Conservation (phyloP, 1,140 invertebrate species). For the Drosophila ohnishii region DNA sequence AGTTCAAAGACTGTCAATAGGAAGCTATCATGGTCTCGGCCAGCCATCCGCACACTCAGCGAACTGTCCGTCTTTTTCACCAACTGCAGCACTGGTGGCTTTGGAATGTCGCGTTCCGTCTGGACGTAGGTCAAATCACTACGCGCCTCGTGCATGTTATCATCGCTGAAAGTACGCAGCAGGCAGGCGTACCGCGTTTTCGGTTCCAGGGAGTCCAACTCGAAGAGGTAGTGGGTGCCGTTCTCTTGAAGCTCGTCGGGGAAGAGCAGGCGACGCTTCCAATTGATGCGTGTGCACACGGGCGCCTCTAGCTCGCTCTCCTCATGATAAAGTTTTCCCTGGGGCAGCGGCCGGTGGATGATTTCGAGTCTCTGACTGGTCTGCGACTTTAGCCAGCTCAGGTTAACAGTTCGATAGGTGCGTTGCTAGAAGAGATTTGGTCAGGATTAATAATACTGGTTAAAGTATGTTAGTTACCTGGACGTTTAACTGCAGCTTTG, state of each 20-base stretch:
- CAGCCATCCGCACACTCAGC: conserved; percentile 42
- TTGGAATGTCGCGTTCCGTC: conserved; percentile 63
- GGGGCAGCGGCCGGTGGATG: conserved; percentile 47
- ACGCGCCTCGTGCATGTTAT: conserved; percentile 53
- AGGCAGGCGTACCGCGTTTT: conserved; percentile 63
- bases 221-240: conserved; percentile 59
- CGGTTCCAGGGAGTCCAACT: conserved; percentile 41
- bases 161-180: conserved; percentile 67
- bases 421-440: conserved; percentile 22
- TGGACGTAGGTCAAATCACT: conserved; percentile 65
- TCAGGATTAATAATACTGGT: not conserved
- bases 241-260: conserved; percentile 59
- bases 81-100: conserved; percentile 47
- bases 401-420: conserved; percentile 47
- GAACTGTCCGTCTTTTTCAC: conserved; percentile 52
- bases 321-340: conserved; percentile 26
- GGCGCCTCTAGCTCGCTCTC: conserved; percentile 66
- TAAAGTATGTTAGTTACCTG: conserved; percentile 5
- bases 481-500: conserved; percentile 52
- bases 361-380: conserved; percentile 64
- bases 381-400: conserved; percentile 62
- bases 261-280: conserved; percentile 64
- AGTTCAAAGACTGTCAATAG: conserved; percentile 54
- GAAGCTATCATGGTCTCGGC: conserved; percentile 36
- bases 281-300: conserved; percentile 68